These are phyloP conservation scores for Tarsius wallacei DNA, from an alignment of 2,797 vertebrate genomes.

Conservation along the genomic window DNA sequence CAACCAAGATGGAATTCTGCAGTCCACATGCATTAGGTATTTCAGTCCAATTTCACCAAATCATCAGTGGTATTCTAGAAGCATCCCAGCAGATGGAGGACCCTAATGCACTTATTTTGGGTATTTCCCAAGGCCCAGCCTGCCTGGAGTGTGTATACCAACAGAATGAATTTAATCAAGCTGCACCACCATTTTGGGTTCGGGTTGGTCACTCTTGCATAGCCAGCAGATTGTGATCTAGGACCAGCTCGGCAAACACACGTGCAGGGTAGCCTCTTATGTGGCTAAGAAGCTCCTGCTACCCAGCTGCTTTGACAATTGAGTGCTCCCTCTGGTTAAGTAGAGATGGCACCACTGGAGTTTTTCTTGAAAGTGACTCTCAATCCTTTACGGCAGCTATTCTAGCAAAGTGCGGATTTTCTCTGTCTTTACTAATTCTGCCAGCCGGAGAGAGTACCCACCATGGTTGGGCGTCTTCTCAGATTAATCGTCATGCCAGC, in stretches of 20 bases:
- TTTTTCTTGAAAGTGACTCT: background rate
- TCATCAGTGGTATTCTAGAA: background rate
- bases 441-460: background rate
- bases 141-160: background rate
- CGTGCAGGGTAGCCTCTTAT: background rate
- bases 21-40: background rate
- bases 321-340: background rate
- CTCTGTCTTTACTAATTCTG: background rate
- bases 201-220: background rate
- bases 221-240: background rate
- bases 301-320: background rate
- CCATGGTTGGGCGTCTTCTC: background rate
- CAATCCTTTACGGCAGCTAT: background rate
- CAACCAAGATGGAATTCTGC: background rate
- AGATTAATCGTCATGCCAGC: background rate
- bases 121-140: background rate
- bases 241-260: conserved; percentile 46
- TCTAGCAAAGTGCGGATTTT: background rate
- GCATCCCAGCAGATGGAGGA: background rate
- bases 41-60: background rate
- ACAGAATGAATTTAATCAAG: background rate
- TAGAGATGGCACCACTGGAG: background rate
- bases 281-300: background rate
- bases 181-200: background rate
- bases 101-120: background rate